A percentile compares a stretch with the other conserved stretches of the same genome.
phyloP scores from a whole-genome alignment of 1,140 invertebrate genomes.

The Papilio polytes region DNA sequence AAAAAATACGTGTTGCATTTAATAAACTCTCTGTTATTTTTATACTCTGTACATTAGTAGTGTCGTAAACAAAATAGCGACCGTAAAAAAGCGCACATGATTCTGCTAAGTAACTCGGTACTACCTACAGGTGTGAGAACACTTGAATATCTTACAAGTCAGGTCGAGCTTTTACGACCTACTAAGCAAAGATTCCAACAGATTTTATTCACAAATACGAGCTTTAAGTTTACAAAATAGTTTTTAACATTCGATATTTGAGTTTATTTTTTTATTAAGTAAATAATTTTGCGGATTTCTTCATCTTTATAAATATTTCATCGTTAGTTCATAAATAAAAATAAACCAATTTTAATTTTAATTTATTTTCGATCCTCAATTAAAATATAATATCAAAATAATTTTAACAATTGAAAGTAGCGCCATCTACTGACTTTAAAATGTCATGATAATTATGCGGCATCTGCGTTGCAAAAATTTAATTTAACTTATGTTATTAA shows the following conservation, averaged over 20 bases:
- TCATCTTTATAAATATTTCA: too few species aligned
- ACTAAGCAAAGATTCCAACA: not conserved
- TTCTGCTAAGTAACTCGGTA: conserved; percentile 22
- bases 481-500: not conserved
- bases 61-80: conserved; percentile 32
- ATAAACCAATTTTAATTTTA: too few species aligned
- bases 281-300: not conserved
- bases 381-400: too few species aligned
- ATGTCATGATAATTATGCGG: not conserved
- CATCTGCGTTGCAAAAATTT: not conserved
- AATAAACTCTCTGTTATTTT: not conserved
- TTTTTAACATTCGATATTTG: not conserved
- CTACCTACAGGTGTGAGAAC: conserved; percentile 23
- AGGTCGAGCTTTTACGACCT: conserved; percentile 13
- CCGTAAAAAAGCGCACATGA: conserved; percentile 32
- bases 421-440: not conserved
- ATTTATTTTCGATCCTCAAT: too few species aligned
- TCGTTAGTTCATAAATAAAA: too few species aligned
- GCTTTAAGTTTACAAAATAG: not conserved
- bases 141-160: conserved; percentile 5
- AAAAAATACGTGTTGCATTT: not conserved
- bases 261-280: not conserved
- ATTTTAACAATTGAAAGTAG: not conserved
- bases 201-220: conserved; percentile 11
- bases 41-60: not conserved